Base-by-base conservation (phyloP, 2,797 vertebrate species). In the Gymnoscopelus microlampas region DNA sequence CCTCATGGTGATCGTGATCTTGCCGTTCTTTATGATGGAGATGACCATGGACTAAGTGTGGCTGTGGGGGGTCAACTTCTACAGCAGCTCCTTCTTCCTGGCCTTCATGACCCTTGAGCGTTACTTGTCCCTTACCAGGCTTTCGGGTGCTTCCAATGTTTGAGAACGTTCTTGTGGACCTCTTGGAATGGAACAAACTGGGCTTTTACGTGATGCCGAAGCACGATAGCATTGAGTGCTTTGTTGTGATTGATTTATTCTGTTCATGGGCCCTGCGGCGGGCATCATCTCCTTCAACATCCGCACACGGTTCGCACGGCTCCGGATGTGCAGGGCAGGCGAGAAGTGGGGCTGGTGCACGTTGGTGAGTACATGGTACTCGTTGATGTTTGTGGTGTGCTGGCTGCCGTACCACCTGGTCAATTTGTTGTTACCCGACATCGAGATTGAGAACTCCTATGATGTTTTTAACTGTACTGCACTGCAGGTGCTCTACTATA, bases 41-140 rank as follows among this genome's bases (percentile, higher is more conserved):
- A 93, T 94, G 67, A 94, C 93, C 74, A 82, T 98, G 87, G 91
- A 97, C 66, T 93, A 92, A 60, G 96, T 96, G 0, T 99, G 97
- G 98, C 88, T 97, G 60, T 99, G 97, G 97, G 97, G 98, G 0
- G 87, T 94, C 89, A 99, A 98, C 92, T 96, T 98, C 94, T 98
- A 96, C 71, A 96, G 96, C 91, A 98, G 97, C 91, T 94, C 97
- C 85, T 95, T 97, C 88, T 96, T 99, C 88, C 92, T 99, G 19
- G 19, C 19, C 19, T 19, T 19, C 19, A 19, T 19, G 19, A 19
- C 19, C 19, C 19, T 19, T 19, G 97, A 99, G 80, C 94, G 97
- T 63, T 99, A 98, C 1, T 59, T 96, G 76, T 93, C 95, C 4
- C 79, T 98, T 65, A 83, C 85, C 5, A 81, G 80, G 0, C 89